Evolutionary conservation across 2,797 vertebrate genomes (phyloP).

Genomic region (Neosilurus hyrtlii): DNA sequence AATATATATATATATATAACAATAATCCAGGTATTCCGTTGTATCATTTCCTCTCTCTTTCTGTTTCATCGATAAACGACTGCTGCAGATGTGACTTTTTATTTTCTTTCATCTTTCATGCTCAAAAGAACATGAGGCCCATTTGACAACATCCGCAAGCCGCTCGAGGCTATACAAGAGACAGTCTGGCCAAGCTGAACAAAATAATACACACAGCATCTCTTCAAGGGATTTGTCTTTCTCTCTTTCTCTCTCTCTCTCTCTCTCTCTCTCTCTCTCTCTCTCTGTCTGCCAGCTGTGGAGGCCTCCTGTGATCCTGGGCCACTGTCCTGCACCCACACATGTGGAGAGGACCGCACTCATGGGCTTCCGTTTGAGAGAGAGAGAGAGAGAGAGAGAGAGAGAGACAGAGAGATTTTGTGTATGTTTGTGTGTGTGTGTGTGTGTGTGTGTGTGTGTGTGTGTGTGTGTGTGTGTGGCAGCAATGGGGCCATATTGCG

Average conservation of each 20-base stretch:
- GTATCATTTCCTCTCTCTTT: background rate
- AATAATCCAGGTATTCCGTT: background rate
- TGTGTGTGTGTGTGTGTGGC: constrained; percentile 43
- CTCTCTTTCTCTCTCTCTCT: background rate
- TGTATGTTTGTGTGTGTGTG: constrained; percentile 40
- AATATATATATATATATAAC: background rate
- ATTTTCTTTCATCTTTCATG: constrained; percentile 57
- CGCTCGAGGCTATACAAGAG: constrained; percentile 61
- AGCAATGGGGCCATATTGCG: constrained; percentile 48
- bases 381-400: no score
- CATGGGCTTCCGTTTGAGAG: background rate
- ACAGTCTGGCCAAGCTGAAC: constrained; percentile 60
- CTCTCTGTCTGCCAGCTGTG: constrained; percentile 58
- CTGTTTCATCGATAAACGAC: constrained; percentile 58
- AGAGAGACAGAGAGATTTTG: no score
- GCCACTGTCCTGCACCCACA: constrained; percentile 58
- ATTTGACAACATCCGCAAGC: constrained; percentile 59
- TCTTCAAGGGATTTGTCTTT: constrained; percentile 47
- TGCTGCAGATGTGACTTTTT: constrained; percentile 58
- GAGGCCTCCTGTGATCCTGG: constrained; percentile 49
- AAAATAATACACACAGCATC: constrained; percentile 59
- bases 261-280: constrained; percentile 11
- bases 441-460: constrained; percentile 36
- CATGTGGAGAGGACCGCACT: constrained; percentile 33
- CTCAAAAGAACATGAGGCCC: constrained; percentile 61